Conservation (phyloP, 1,140 invertebrate genomes). For the Maconellicoccus hirsutus region DNA sequence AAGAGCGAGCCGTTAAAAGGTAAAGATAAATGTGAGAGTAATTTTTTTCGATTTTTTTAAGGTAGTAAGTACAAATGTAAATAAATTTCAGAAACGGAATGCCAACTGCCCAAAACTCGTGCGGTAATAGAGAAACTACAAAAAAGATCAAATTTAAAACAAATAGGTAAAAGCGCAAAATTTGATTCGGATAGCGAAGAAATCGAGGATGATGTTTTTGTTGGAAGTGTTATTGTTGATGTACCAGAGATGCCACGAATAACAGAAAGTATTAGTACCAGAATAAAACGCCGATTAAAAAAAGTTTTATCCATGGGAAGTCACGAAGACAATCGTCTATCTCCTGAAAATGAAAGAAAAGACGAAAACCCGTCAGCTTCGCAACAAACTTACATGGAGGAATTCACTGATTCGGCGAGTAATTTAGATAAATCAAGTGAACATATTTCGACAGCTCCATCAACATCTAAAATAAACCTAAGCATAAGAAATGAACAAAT, state of each 20-base stretch:
- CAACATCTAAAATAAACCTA: not conserved
- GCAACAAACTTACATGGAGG: not conserved
- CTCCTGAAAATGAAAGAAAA: not conserved
- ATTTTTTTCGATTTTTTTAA: too few species aligned
- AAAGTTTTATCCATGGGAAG: constrained; percentile 13
- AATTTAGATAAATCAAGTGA: not conserved
- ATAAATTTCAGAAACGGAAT: not conserved
- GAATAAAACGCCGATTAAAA: constrained; percentile 6
- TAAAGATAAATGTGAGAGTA: not conserved
- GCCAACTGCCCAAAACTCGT: not conserved
- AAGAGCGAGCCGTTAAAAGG: not conserved
- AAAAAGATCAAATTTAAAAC: not conserved
- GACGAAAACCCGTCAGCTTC: not conserved
- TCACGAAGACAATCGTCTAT: not conserved
- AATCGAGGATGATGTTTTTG: constrained; percentile 6
- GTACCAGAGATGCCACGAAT: not conserved
- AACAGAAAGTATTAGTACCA: not conserved
- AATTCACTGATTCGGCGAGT: not conserved
- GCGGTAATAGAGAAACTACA: not conserved
- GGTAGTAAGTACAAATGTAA: too few species aligned
- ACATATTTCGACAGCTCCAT: not conserved
- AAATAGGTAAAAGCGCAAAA: not conserved
- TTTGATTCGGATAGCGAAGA: constrained; percentile 8
- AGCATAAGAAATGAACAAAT: not conserved
- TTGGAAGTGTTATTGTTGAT: not conserved